Percentiles rank a stretch among this genome's conserved stretches.
These are phyloP conservation scores for Craseonycteris thonglongyai DNA, from an alignment of 2,113 vertebrate species.

Conservation along the genomic window DNA sequence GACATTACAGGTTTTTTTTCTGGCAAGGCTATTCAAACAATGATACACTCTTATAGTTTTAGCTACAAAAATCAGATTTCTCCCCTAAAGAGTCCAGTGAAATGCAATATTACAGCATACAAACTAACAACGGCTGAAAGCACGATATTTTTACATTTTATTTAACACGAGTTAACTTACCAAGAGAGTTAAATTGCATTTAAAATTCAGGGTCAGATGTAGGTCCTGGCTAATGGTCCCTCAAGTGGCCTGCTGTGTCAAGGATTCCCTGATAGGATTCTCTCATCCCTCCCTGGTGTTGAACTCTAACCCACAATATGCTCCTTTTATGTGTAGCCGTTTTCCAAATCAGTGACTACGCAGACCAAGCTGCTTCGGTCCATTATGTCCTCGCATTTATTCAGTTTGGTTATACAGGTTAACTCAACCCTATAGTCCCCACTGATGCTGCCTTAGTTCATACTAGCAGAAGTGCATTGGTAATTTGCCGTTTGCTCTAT, in stretches of 20 bases:
- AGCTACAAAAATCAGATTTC: background rate
- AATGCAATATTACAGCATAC: background rate
- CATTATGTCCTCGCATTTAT: background rate
- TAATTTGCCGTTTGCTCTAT: background rate
- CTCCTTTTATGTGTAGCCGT: background rate
- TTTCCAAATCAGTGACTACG: constrained; percentile 46
- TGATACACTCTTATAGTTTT: background rate
- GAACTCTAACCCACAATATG: constrained; percentile 58
- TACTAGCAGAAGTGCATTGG: background rate
- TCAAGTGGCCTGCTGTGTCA: background rate
- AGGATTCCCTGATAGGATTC: constrained; percentile 8
- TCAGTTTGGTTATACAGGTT: background rate
- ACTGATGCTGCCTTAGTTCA: background rate
- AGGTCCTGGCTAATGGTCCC: background rate
- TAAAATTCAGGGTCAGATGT: constrained; percentile 55
- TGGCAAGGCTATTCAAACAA: background rate
- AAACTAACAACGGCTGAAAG: background rate
- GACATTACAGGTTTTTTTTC: background rate
- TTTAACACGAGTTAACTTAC: constrained; percentile 36
- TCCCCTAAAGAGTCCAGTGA: background rate
- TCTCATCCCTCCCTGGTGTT: background rate
- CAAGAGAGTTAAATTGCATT: constrained; percentile 5
- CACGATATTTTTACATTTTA: background rate
- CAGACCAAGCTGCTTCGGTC: constrained; percentile 28
- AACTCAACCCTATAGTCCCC: background rate